Base-by-base conservation (phyloP, 2,113 vertebrate genomes). In the Centropristis striata region DNA sequence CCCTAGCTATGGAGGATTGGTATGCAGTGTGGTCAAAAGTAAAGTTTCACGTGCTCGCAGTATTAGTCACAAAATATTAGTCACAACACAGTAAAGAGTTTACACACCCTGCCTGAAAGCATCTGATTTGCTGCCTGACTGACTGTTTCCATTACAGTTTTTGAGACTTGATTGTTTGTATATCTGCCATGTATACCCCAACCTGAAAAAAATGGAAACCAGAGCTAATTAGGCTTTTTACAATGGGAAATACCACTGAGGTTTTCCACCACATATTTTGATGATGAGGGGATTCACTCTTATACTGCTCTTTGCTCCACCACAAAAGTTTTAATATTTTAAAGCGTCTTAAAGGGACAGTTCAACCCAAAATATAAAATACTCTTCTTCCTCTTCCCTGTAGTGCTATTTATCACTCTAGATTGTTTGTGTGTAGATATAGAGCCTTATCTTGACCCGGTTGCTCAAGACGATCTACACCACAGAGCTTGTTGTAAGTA, bases 61-160 rank as follows among this genome's bases (percentile, higher is more conserved):
- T 6, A 36, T 80, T 74, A 72, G 65, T 81, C 71, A 78, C 46
- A 54, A n/a, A 53, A 50, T 68, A 58, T 59, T 25, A 67, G n/a
- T 49, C 36, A 57, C 41, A 41, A 5, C 18, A 51, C 16, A 70
- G 37, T 21, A 20, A 37, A 20, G 66, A 42, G 44, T 54, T 21
- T 57, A 36, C 14, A 75, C 36, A 20, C 61, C 47, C 16, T 25
- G 18, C 20, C 39, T 25, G 7, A 28, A 4, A 36, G 23, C 21
- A 4, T 72, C 8, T 37, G 25, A 50, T 61, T 70, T 2, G 28
- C 23, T 64, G 44, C 3, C 2, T 2, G 8, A 27, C 20, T 21
- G n/a, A n/a, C n/a, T n/a, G 7, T 66, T 66, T 50, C 25, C 6
- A 1, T 32, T 20, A 6, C 21, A 6, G n/a, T 66, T 54, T 44